A percentile compares a stretch with the other conserved stretches of the same genome.
Conservation (phyloP, 2,797 vertebrate species). For the Microctenopoma lineatum region DNA sequence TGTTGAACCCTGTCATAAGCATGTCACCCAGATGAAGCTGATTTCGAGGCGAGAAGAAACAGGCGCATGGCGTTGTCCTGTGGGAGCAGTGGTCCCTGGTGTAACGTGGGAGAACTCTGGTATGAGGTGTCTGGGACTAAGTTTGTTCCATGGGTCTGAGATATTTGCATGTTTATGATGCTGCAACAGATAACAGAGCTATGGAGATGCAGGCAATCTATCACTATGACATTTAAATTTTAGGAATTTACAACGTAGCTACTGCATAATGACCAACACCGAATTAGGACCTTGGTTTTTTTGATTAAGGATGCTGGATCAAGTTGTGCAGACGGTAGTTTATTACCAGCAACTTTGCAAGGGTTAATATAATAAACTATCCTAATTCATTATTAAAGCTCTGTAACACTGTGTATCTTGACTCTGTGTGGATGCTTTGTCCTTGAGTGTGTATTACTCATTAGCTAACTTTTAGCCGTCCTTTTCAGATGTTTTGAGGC, state of each 20-base stretch:
- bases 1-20: slow-evolving; percentile 52
- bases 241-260: background rate
- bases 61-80: slow-evolving; percentile 34
- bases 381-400: slow-evolving; percentile 9
- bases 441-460: slow-evolving; percentile 25
- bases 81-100: slow-evolving; percentile 44
- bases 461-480: slow-evolving; percentile 41
- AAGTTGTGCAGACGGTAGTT: slow-evolving; percentile 21
- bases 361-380: background rate
- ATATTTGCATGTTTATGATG: slow-evolving; percentile 60
- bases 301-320: slow-evolving; percentile 8
- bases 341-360: background rate
- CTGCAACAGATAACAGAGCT: slow-evolving; percentile 16
- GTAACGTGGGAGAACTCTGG: slow-evolving; percentile 51
- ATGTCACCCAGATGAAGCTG: slow-evolving; percentile 57
- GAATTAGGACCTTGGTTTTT: slow-evolving; percentile 15
- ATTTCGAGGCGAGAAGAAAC: slow-evolving; percentile 60
- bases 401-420: background rate
- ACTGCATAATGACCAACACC: slow-evolving; percentile 26
- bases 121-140: slow-evolving; percentile 59
- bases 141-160: slow-evolving; percentile 50
- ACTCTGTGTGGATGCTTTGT: slow-evolving; percentile 10
- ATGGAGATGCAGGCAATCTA: slow-evolving; percentile 1
- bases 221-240: slow-evolving; percentile 25
- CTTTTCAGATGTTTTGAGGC: slow-evolving; percentile 46